Base-by-base conservation (phyloP, 2,888 invertebrate genomes). In the Trissoscelio sp. region DNA sequence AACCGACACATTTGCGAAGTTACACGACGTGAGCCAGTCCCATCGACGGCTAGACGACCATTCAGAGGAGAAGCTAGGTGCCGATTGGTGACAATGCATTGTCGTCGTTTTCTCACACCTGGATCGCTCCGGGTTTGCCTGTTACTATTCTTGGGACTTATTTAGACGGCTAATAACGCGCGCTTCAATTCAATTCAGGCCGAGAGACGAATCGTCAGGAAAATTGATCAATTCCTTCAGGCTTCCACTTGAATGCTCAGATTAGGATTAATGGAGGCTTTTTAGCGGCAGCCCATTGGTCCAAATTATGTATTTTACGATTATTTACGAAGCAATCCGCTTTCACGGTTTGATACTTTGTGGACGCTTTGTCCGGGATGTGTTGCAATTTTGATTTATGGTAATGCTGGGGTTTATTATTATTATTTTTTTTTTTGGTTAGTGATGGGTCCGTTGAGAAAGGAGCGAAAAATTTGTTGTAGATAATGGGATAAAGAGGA, bases 91-190 rank as follows among this genome's bases (percentile, higher is more conserved):
- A 89, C 88, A 86, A 87, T 88, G 88, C 84, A 89, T 89, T 89
- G 89, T 89, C 82, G 83, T 84, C 79, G 86, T 88, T 87, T n/a
- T 85, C 87, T 88, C 88, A 88, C 89, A 90, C 89, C 91, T 90
- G 90, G 89, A 83, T 83, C 57, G 18, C 66, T 46, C 22, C 79
- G 64, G 64, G 58, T 74, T 74, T 79, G 70, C 79, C 75, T 57
- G 48, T 46, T 11, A n/a, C 53, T 18, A 66, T 77, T 66, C 58
- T 51, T n/a, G 34, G 62, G 39, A 51, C 78, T 66, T 75, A 82
- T 78, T 83, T 83, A 48, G 78, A 22, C 57, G 78, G 66, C 78
- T 79, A 83, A 83, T 83, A 82, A 80, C 74, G 64, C 51, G 31
- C 44, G 5, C 53, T 42, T 58, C 70, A 62, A 60, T 34, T 34